phyloP scores from a whole-genome alignment of 2,797 vertebrate species.

The Carduelis carduelis region DNA sequence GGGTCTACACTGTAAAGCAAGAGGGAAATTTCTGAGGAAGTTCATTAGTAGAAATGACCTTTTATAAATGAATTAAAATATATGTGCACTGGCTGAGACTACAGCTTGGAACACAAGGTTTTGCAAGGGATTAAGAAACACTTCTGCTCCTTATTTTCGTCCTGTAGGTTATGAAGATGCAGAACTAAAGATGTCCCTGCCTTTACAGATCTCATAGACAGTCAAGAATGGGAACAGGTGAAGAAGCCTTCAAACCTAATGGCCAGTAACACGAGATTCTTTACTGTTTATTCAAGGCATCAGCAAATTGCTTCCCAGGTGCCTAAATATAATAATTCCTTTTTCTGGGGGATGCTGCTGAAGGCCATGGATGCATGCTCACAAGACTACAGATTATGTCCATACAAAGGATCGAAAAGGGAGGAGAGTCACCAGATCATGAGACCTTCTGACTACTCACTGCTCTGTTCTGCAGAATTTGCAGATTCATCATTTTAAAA shows the following conservation, averaged over 20 bases:
- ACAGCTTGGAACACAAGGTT: not conserved
- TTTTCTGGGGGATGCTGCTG: not conserved
- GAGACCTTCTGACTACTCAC: not conserved
- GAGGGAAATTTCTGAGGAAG: not conserved
- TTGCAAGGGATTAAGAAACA: not conserved
- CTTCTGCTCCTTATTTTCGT: not conserved
- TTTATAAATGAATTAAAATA: not conserved
- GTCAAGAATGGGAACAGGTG: not conserved
- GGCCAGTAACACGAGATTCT: not conserved
- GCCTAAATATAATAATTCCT: not conserved
- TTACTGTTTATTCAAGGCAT: not conserved
- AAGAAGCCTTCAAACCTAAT: not conserved
- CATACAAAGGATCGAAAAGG: not conserved
- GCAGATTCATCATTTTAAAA: not conserved
- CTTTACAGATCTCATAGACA: not conserved
- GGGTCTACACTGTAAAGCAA: not conserved
- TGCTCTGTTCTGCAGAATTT: not conserved
- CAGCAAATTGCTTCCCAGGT: not conserved
- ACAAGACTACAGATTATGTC: not conserved
- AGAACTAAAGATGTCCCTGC: not conserved
- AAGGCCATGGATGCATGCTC: not conserved
- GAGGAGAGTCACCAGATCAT: not conserved
- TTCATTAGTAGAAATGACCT: not conserved
- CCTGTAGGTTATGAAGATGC: not conserved
- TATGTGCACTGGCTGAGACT: not conserved